Evolutionary conservation across 2,797 vertebrate species (phyloP).

Genomic region (Sus cebifrons): DNA sequence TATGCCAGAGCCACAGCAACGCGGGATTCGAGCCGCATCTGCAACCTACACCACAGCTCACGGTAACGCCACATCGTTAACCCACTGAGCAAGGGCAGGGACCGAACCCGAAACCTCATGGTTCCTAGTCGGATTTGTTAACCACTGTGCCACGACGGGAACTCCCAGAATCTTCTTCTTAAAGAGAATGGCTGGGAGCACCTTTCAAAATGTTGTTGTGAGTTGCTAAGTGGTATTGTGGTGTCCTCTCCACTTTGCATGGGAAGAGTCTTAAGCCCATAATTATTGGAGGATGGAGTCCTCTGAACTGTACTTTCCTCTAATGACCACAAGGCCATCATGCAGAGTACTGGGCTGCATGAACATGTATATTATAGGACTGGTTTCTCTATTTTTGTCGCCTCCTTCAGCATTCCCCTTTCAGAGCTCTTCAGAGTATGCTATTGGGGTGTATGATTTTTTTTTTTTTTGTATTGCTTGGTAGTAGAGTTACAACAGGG

Average conservation of each 20-base stretch:
- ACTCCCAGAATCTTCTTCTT: not conserved
- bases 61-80: no score
- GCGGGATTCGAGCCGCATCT: no score
- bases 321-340: not conserved
- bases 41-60: no score
- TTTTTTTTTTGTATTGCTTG: not conserved
- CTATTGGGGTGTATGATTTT: not conserved
- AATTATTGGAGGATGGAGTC: not conserved
- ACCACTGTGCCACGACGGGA: no score
- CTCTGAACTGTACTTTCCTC: not conserved
- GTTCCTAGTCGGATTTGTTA: no score
- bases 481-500: not conserved
- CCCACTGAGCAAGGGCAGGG: no score
- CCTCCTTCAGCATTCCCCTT: not conserved
- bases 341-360: not conserved
- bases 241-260: not conserved
- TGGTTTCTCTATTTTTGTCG: not conserved
- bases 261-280: not conserved
- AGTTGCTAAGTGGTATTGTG: not conserved
- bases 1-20: no score
- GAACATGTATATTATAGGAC: not conserved
- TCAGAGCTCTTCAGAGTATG: not conserved
- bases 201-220: not conserved
- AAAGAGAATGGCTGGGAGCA: not conserved
- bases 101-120: no score